A percentile compares a stretch with the other conserved stretches of the same genome.
phyloP scores from a whole-genome alignment of 2,797 vertebrate species.

The Simalia tracyae region DNA sequence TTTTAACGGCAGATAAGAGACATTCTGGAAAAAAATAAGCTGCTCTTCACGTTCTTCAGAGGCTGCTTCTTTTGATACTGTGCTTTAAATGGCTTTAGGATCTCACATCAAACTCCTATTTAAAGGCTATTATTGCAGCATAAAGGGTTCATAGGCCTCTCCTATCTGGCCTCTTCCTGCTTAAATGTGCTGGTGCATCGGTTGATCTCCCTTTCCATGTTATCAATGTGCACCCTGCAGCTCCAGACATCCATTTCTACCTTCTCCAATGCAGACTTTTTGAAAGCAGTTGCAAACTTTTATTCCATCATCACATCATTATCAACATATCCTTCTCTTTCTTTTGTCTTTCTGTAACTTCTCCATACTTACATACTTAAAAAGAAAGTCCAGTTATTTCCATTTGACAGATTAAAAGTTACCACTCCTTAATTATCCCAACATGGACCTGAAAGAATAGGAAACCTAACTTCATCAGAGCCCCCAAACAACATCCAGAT shows the following conservation, averaged over 20 bases:
- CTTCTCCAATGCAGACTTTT: conserved; percentile 16
- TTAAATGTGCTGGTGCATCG: background rate
- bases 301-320: background rate
- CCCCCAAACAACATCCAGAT: background rate
- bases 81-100: conserved; percentile 2
- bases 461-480: background rate
- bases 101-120: background rate
- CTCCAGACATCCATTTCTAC: conserved; percentile 45
- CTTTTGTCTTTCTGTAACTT: background rate
- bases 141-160: background rate
- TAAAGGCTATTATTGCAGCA: background rate
- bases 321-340: background rate
- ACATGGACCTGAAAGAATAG: background rate
- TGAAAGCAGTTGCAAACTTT: background rate
- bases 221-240: conserved; percentile 13
- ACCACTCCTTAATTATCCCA: background rate
- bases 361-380: background rate
- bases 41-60: background rate
- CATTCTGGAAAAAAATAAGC: background rate
- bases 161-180: background rate
- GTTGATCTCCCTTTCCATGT: background rate
- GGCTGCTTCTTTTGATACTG: background rate
- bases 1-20: background rate
- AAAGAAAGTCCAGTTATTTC: background rate
- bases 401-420: background rate